Conservation (phyloP, 2,113 vertebrate genomes). For the Miniopterus natalensis region DNA sequence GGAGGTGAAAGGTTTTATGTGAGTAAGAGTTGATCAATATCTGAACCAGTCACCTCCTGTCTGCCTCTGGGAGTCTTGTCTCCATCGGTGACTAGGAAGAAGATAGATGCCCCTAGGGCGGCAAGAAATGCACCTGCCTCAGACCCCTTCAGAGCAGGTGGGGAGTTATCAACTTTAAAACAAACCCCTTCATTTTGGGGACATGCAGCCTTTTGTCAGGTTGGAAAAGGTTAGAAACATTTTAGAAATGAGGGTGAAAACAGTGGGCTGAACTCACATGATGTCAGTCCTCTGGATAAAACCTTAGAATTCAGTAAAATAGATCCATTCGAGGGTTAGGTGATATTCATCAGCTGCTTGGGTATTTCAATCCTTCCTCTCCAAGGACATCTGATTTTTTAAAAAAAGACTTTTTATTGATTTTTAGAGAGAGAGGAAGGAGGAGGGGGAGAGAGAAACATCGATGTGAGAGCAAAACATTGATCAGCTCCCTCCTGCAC, state of each 20-base stretch:
- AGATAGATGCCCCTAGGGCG: background rate
- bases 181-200: background rate
- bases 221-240: background rate
- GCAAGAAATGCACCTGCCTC: background rate
- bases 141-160: too few relatives aligned
- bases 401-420: background rate
- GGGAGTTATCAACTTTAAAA: background rate
- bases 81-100: background rate
- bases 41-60: slow-evolving; percentile 61
- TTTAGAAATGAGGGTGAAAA: background rate
- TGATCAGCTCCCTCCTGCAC: background rate
- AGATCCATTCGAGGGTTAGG: background rate
- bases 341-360: background rate
- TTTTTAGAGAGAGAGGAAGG: background rate
- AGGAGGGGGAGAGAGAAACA: background rate
- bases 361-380: background rate
- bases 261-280: background rate
- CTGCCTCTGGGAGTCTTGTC: background rate
- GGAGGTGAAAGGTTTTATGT: slow-evolving; percentile 67
- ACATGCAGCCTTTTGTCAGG: background rate
- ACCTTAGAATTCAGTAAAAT: background rate
- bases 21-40: slow-evolving; percentile 75
- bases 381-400: background rate
- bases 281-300: background rate
- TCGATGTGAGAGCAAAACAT: background rate